Evolutionary conservation across 1,140 invertebrate genomes (phyloP).

Genomic region (Musca vetustissima): DNA sequence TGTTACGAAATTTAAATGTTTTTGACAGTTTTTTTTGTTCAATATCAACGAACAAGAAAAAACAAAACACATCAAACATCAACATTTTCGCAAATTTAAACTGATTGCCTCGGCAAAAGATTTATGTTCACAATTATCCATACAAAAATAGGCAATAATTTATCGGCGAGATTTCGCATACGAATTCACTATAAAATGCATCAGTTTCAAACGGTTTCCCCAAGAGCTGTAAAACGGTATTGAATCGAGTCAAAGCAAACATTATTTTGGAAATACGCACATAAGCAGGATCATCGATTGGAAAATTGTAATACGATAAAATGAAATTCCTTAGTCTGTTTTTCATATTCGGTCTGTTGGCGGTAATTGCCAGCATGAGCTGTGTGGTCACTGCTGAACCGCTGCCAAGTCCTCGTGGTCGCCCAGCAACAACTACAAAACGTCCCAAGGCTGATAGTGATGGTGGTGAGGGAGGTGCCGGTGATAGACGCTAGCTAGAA

Average conservation of each 20-base stretch:
- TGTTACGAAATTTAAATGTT: conserved; percentile 1
- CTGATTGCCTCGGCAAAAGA: not conserved
- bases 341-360: conserved; percentile 41
- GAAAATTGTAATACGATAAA: not conserved
- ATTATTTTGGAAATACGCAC: too few species aligned
- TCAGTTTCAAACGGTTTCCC: not conserved
- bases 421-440: conserved; percentile 42
- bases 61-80: too few species aligned
- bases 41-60: not conserved
- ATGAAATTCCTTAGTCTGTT: conserved; percentile 52
- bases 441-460: conserved; percentile 38
- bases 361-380: conserved; percentile 41
- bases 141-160: not conserved
- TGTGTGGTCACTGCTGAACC: conserved; percentile 32
- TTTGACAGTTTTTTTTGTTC: conserved; percentile 17
- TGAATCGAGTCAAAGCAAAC: too few species aligned
- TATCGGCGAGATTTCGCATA: not conserved
- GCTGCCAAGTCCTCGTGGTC: conserved; percentile 43
- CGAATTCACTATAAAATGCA: not conserved
- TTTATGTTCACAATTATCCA: conserved; percentile 7
- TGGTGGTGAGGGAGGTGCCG: conserved; percentile 31
- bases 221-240: too few species aligned
- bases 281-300: too few species aligned
- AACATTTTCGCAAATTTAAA: too few species aligned
- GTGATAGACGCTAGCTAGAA: conserved; percentile 44